These are phyloP conservation scores for Cyprinodon variegatus DNA, from an alignment of 2,113 vertebrate genomes.

Conservation along the genomic window DNA sequence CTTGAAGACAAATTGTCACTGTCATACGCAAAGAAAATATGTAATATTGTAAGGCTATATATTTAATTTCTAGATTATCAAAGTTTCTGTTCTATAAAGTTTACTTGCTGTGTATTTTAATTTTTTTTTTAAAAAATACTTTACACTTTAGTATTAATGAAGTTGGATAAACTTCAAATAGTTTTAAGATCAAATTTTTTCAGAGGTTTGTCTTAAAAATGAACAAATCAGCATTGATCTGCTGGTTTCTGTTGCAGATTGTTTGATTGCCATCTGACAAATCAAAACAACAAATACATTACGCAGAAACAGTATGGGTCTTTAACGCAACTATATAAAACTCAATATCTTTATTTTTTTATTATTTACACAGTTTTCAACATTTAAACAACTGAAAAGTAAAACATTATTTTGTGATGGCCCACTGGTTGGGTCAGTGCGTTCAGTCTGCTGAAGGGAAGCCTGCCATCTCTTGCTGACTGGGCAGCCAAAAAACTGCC, in stretches of 20 bases:
- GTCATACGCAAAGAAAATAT: no score
- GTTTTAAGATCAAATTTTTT: no score
- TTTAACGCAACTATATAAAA: neutral
- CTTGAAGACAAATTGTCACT: no score
- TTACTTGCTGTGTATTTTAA: no score
- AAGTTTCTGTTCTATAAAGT: no score
- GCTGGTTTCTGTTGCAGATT: neutral
- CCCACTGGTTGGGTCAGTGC: conserved; percentile 60
- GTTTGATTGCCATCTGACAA: neutral
- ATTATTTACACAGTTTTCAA: conserved; percentile 13
- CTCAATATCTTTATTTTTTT: neutral
- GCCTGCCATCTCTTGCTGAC: conserved; percentile 75
- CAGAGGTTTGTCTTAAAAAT: neutral
- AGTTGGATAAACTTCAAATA: no score
- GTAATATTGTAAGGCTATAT: no score
- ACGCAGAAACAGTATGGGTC: neutral
- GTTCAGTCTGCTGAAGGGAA: conserved; percentile 61
- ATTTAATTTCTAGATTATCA: no score
- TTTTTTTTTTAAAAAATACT: no score
- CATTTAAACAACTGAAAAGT: conserved; percentile 31
- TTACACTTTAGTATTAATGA: no score
- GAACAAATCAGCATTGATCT: neutral
- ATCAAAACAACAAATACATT: neutral
- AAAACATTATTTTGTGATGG: conserved; percentile 65
- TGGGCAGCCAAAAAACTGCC: conserved; percentile 75